phyloP scores from a whole-genome alignment of 2,888 invertebrate genomes.

The Drosophila tanythrix region DNA sequence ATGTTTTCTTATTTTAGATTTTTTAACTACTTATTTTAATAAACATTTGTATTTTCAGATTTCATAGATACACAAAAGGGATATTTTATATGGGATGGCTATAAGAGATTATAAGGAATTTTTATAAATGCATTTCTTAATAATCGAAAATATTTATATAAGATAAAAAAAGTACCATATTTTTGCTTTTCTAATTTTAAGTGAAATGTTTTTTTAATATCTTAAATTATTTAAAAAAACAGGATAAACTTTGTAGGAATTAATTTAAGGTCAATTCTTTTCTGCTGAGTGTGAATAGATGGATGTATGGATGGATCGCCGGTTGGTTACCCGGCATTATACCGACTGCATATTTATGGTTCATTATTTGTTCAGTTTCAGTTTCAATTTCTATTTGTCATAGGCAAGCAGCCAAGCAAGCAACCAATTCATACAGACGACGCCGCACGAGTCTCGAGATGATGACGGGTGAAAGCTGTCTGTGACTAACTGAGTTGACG shows the following conservation, averaged over 20 bases:
- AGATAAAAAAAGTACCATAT: too few relatives aligned
- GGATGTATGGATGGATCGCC: not conserved
- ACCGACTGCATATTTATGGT: slow-evolving; percentile 75
- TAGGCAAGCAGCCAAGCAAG: slow-evolving; percentile 34
- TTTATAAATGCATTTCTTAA: too few relatives aligned
- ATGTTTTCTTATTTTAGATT: too few relatives aligned
- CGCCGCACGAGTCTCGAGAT: slow-evolving; percentile 57
- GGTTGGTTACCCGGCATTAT: slow-evolving; percentile 23
- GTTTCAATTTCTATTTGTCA: slow-evolving; percentile 77
- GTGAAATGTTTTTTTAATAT: not conserved
- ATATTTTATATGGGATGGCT: too few relatives aligned
- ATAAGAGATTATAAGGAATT: too few relatives aligned
- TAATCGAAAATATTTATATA: too few relatives aligned
- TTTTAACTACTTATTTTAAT: too few relatives aligned
- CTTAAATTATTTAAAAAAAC: not conserved
- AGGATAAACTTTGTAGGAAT: not conserved
- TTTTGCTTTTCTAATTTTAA: not conserved
- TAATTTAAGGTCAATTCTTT: not conserved
- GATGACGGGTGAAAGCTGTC: slow-evolving; percentile 65
- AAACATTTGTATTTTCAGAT: too few relatives aligned
- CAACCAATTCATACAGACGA: slow-evolving; percentile 46
- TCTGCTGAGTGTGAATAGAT: not conserved
- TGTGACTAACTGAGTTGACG: slow-evolving; percentile 52
- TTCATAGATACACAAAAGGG: too few relatives aligned
- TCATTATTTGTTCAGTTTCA: slow-evolving; percentile 78